Evolutionary conservation across 2,797 vertebrate species (phyloP).

Genomic region (Gephyroberyx darwinii): DNA sequence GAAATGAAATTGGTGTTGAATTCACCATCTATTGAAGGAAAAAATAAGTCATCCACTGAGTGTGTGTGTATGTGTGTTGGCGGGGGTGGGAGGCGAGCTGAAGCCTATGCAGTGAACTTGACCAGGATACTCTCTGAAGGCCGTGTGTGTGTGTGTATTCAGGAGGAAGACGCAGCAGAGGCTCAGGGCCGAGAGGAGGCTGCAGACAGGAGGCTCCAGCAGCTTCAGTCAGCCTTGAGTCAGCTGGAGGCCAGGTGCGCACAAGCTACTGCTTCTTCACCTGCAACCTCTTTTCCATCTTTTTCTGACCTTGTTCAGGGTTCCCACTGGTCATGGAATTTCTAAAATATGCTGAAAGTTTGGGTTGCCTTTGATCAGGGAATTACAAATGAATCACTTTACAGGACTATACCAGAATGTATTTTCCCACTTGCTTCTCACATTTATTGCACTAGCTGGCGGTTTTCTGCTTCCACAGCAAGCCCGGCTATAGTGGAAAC

Average conservation of each 20-base stretch:
- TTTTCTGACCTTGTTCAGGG: conserved; percentile 1
- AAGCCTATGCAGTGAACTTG: background rate
- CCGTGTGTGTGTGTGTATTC: conserved; percentile 28
- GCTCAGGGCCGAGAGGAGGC: conserved; percentile 86
- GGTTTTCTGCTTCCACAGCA: too few relatives aligned
- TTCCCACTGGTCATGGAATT: background rate
- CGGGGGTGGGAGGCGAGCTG: background rate
- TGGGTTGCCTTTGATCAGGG: background rate
- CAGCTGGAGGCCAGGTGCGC: conserved; percentile 89
- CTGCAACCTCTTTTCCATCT: background rate
- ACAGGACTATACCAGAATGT: background rate
- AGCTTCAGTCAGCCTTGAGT: conserved; percentile 86
- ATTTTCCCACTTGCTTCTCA: background rate
- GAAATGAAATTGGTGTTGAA: background rate
- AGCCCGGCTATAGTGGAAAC: too few relatives aligned
- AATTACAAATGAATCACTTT: background rate
- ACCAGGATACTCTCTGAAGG: background rate
- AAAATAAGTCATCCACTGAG: too few relatives aligned
- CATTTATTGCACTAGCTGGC: too few relatives aligned
- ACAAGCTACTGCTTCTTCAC: conserved; percentile 5
- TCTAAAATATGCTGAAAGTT: background rate
- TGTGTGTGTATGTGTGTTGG: conserved; percentile 6
- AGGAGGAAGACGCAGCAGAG: conserved; percentile 87
- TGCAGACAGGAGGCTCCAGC: conserved; percentile 85
- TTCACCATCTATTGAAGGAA: too few relatives aligned